Evolutionary conservation across 64 coral and sea anemone genomes (phyloP).

Genomic region (Astreopora myriophthalma): DNA sequence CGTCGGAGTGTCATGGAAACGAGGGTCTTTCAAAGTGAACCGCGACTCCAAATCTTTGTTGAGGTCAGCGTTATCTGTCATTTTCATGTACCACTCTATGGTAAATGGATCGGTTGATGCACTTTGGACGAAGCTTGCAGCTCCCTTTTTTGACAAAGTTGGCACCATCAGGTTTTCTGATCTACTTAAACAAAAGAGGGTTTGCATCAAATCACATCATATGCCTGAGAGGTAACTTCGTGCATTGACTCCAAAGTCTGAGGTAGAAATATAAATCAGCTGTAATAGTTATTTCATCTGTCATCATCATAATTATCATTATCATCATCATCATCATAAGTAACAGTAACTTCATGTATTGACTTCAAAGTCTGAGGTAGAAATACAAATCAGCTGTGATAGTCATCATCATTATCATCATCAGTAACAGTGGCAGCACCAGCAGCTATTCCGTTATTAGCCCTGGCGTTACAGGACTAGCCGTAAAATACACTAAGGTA

Average conservation of each 20-base stretch:
- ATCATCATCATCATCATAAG: too few relatives aligned
- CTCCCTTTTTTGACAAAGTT: constrained; percentile 75
- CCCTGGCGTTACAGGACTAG: too few relatives aligned
- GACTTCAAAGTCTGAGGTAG: not conserved
- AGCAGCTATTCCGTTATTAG: too few relatives aligned
- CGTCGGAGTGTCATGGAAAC: constrained; percentile 78
- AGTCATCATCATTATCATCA: too few relatives aligned
- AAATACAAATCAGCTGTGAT: too few relatives aligned
- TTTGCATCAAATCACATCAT: not conserved
- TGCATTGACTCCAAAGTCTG: not conserved
- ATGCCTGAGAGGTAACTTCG: not conserved
- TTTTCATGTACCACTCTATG: constrained; percentile 99
- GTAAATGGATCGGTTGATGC: constrained; percentile 95
- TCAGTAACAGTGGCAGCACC: too few relatives aligned
- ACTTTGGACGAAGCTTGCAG: constrained; percentile 89
- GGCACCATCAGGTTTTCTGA: constrained; percentile 68
- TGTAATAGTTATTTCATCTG: too few relatives aligned
- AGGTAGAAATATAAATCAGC: not conserved
- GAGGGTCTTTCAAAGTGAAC: constrained; percentile 85
- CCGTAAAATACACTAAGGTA: too few relatives aligned
- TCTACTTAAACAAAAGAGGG: constrained; percentile 10
- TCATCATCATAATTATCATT: too few relatives aligned
- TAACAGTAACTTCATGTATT: too few relatives aligned
- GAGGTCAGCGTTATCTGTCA: constrained; percentile 91
- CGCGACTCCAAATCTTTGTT: constrained; percentile 91